Evolutionary conservation across 35 echinoderm and acorn worm species (phyloP).

Genomic region (Nesometra sesokonis): DNA sequence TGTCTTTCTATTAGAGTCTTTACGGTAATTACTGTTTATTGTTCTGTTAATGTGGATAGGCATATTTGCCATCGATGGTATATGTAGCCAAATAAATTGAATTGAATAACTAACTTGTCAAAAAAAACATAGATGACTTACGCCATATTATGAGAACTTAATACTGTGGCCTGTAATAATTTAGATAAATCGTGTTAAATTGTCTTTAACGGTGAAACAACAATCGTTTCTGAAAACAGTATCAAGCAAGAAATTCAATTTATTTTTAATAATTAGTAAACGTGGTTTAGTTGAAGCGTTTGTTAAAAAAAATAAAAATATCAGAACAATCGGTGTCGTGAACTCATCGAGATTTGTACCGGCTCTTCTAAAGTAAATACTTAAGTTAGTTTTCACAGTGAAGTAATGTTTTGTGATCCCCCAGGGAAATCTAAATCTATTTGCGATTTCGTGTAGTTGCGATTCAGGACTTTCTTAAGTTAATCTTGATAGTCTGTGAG

Average conservation of each 20-base stretch:
- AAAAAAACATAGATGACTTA: too few relatives aligned
- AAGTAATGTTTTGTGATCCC: not conserved
- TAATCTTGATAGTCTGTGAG: not conserved
- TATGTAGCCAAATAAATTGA: too few relatives aligned
- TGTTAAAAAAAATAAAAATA: not conserved
- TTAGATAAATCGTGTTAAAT: not conserved
- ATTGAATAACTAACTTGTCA: too few relatives aligned
- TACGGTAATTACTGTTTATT: too few relatives aligned
- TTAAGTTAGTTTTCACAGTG: not conserved
- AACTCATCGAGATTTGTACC: not conserved
- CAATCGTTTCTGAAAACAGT: not conserved
- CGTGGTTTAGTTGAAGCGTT: not conserved
- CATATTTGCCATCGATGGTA: too few relatives aligned
- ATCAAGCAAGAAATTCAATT: not conserved
- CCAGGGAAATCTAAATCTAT: not conserved
- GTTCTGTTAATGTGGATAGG: too few relatives aligned
- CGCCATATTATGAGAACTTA: too few relatives aligned
- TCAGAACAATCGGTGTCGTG: not conserved
- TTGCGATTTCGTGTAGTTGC: not conserved
- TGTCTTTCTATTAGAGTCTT: too few relatives aligned
- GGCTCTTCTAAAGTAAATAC: not conserved
- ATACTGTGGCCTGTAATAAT: not conserved
- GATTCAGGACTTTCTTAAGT: not conserved
- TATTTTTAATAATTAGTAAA: not conserved
- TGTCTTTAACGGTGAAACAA: not conserved